Base-by-base conservation (phyloP, 2,797 vertebrate genomes). In the Sciurus carolinensis region DNA sequence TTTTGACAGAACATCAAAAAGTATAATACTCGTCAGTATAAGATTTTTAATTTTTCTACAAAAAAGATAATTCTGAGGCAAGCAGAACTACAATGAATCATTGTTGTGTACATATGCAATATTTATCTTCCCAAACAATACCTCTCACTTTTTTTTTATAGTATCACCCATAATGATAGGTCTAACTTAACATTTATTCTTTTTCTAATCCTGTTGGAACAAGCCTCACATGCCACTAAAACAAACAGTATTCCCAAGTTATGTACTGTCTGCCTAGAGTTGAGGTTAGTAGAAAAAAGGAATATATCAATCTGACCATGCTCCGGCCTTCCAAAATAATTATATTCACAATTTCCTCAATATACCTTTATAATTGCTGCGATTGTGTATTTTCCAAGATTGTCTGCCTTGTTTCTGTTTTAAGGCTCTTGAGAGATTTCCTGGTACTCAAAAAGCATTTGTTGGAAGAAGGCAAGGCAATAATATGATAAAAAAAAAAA, bases 401-500 rank as follows among this genome's bases (percentile, higher is more conserved):
- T 85, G 15, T 84, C 57, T 75, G 22, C 62, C 17, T 83, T 92
- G n/a, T 90, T 77, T 85, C 77, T 83, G 64, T 42, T 57, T 79
- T 44, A 80, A 91, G 24, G 69, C 59, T 97, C 64, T 95, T 57
- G 71, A 88, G 57, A 83, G 42, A 91, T 80, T 83, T 89, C 57
- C 36, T 64, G 3, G 15, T 77, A 87, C 87, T 91, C 59, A 91
- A 72, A 75, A 87, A 93, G 36, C 36, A 91, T 75, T 75, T 64
- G 42, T 2, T 95, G 59, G 44, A 90, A 36, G 39, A 6, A 86
- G 28, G 2, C 4, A 88, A 7, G n/a, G 57, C 90, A 91, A 76
- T 24, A 93, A 54, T 69, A 84, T n/a, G 62, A 89, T 22, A 7
- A 22, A 57, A 57, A 57, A 54, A 54, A 54, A 18, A 18, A 52